Evolutionary conservation across 2,797 vertebrate species (phyloP).

Genomic region (Sarcophilus harrisii): DNA sequence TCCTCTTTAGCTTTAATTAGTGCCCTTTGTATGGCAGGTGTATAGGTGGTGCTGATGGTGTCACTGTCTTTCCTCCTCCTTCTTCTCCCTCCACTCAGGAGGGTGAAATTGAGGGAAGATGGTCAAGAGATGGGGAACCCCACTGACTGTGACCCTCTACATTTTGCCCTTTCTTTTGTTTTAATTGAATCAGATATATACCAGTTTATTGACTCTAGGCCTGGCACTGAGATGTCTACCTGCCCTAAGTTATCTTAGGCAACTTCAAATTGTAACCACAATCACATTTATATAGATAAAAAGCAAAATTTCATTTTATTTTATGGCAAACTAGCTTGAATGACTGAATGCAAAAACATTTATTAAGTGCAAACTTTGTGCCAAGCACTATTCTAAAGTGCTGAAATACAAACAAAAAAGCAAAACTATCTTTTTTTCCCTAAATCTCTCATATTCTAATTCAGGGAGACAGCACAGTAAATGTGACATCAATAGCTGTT

Average conservation of each 20-base stretch:
- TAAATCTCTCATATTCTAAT: not conserved
- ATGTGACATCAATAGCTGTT: not conserved
- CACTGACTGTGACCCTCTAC: no score
- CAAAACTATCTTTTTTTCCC: not conserved
- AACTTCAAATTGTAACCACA: not conserved
- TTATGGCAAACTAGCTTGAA: not conserved
- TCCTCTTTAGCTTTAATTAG: no score
- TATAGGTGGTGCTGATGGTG: no score
- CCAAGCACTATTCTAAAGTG: not conserved
- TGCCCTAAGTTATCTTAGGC: not conserved
- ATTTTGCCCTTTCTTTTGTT: no score
- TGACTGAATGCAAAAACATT: not conserved
- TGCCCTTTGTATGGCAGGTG: no score
- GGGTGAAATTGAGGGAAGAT: no score
- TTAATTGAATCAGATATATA: no score
- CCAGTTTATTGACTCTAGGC: no score
- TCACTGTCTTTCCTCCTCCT: no score
- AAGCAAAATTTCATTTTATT: not conserved
- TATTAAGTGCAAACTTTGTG: not conserved
- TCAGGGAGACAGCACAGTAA: not conserved
- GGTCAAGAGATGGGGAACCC: no score
- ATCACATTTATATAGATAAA: not conserved
- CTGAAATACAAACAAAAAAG: not conserved
- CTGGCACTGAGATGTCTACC: not conserved
- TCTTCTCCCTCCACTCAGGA: no score